Evolutionary conservation across 2,113 vertebrate genomes (phyloP).

Genomic region (Rhinoptilus africanus): DNA sequence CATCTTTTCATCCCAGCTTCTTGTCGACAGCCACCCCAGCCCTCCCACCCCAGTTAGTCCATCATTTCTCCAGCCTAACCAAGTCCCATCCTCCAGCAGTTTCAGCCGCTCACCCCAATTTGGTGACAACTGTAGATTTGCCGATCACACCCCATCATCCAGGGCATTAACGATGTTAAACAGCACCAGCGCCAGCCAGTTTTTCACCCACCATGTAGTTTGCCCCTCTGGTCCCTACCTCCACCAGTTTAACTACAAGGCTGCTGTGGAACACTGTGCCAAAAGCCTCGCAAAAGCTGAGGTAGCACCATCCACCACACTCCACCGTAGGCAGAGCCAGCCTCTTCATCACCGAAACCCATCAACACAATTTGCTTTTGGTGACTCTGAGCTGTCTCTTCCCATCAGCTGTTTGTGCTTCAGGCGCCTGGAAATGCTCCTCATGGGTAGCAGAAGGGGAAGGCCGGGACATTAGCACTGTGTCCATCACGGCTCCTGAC

Average conservation of each 20-base stretch:
- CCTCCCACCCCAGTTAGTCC: background rate
- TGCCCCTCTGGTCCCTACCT: background rate
- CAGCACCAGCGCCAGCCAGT: background rate
- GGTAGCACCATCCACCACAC: accelerated
- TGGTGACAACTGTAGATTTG: background rate
- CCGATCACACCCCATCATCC: background rate
- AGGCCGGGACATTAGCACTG: accelerated
- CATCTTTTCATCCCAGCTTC: background rate
- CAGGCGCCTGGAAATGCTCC: background rate
- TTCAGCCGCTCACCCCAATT: accelerated
- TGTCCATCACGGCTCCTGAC: background rate
- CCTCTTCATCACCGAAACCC: background rate
- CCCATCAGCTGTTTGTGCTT: background rate
- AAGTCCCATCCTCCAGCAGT: background rate
- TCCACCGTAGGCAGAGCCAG: background rate
- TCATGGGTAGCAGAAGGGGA: background rate
- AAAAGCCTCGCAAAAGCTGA: background rate
- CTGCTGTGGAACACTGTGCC: accelerated
- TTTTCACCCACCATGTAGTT: background rate
- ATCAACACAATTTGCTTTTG: background rate
- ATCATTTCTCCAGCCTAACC: background rate
- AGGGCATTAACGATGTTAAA: background rate
- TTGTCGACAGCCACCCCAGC: background rate
- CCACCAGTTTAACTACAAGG: background rate
- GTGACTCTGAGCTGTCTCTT: slow-evolving; percentile 11